phyloP scores from a whole-genome alignment of 2,797 vertebrate species.

The Arrhamphus sclerolepis region DNA sequence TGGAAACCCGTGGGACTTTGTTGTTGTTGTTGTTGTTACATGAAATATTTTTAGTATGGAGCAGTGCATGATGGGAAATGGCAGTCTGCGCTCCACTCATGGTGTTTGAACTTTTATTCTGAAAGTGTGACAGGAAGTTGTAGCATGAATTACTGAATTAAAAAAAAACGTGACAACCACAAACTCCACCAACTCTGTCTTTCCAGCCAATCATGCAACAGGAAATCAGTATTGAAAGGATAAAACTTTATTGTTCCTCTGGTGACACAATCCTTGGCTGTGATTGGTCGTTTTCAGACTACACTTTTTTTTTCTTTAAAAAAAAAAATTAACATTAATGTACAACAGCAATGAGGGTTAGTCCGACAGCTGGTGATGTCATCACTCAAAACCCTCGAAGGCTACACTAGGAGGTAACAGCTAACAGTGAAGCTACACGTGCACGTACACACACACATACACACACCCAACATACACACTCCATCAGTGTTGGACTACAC shows the following conservation, averaged over 20 bases:
- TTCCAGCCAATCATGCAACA: constrained; percentile 5
- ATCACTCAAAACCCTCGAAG: constrained; percentile 54
- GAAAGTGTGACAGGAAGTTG: constrained; percentile 51
- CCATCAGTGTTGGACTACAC: too few relatives aligned
- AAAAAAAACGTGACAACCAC: constrained; percentile 20
- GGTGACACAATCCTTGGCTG: constrained; percentile 25
- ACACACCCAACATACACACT: neutral
- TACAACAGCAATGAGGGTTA: constrained; percentile 35
- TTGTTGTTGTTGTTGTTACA: constrained; percentile 15
- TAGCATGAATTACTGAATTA: constrained; percentile 61
- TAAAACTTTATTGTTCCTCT: constrained; percentile 67
- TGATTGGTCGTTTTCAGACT: constrained; percentile 40
- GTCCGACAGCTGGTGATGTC: constrained; percentile 58
- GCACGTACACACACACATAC: constrained; percentile 11
- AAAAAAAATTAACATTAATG: constrained; percentile 33
- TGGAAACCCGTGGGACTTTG: constrained; percentile 31
- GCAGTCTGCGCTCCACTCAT: too few relatives aligned
- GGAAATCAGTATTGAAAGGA: constrained; percentile 28
- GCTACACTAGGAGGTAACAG: constrained; percentile 37
- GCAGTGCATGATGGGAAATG: constrained; percentile 27
- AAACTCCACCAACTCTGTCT: constrained; percentile 1
- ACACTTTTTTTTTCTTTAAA: constrained; percentile 28
- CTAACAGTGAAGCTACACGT: constrained; percentile 26
- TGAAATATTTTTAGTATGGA: constrained; percentile 33
- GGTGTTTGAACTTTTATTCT: constrained; percentile 31